phyloP scores from a whole-genome alignment of 2,888 invertebrate species.

The Andrena dorsata region DNA sequence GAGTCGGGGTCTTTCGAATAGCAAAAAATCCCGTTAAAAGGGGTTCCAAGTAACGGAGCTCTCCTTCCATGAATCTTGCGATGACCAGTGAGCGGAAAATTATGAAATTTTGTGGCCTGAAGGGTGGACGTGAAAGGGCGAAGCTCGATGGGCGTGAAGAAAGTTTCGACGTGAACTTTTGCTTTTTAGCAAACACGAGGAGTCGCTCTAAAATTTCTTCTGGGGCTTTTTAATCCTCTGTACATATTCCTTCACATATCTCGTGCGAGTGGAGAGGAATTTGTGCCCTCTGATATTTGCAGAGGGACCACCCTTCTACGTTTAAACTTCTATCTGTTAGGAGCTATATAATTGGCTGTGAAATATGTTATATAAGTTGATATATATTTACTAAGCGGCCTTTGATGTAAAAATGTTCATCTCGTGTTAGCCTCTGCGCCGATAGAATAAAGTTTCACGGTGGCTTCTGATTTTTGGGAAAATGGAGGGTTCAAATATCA shows the following conservation, averaged over 20 bases:
- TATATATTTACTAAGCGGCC: background rate
- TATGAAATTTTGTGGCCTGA: background rate
- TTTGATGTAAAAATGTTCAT: conserved; percentile 2
- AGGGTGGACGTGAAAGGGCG: background rate
- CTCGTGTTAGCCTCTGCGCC: background rate
- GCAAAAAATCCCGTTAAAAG: background rate
- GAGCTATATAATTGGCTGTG: conserved; percentile 16
- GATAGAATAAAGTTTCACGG: background rate
- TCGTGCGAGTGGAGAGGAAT: conserved; percentile 7
- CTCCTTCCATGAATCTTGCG: no score
- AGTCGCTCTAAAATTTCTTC: background rate
- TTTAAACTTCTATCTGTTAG: conserved; percentile 13
- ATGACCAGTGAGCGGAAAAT: background rate
- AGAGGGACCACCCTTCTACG: background rate
- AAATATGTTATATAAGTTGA: conserved; percentile 40
- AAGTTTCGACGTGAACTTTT: background rate
- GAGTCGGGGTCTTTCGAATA: background rate
- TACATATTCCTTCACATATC: conserved; percentile 18
- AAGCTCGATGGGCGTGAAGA: no score
- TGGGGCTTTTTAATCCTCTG: background rate
- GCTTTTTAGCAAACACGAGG: background rate
- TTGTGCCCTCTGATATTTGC: conserved; percentile 18
- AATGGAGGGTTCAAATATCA: background rate
- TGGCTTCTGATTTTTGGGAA: background rate
- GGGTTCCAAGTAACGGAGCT: background rate